Evolutionary conservation across 2,113 vertebrate genomes (phyloP), one percentile per base, ranked within the genome.

Genomic region (Pseudolaguvia tuberculata): DNA sequence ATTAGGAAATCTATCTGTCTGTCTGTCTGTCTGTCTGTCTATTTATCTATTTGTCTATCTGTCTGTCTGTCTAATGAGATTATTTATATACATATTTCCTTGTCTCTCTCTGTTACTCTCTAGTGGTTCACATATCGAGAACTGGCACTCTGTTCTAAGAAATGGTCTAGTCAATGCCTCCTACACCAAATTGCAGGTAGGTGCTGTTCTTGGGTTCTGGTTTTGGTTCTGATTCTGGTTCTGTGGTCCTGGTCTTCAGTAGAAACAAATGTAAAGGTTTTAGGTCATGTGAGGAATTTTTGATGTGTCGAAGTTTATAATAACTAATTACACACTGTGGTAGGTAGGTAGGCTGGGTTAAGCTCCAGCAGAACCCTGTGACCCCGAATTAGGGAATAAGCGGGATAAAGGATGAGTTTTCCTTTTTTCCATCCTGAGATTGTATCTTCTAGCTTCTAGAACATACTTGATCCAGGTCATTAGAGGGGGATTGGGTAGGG

Each of bases 101-200:
- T n/a, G n/a, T n/a, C 68, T 82, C 57, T 82, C 65, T 47, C 31
- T 85, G 75, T 89, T 79, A 79, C 75, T 83, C 50, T 79, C 81
- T 89, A 99, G 96, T 81, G 97, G 97, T 91, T 99, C 97, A 90
- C 97, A 99, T 90, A 98, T 98, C 90, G 97, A 99, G 91, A 99
- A 99, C 90, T 99, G 97, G 97, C 97, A 99, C 86, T 99, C 96
- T 83, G 97, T 99, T 90, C 93, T 99, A 87, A 95, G 97, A 89
- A 99, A 98, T 56, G 97, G 97, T 87, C 93, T 99, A 87, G 97
- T 99, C 88, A 99, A 99, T 82, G 97, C 97, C 73, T 99, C 96
- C 86, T 99, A 99, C 88, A 99, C 97, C 89, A 99, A 99, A 90
- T 91, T 99, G 86, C 97, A 99, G 95, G 97, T 99, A 93, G 84